Conservation (phyloP, 1,140 invertebrate species). For the Cherax quadricarinatus region DNA sequence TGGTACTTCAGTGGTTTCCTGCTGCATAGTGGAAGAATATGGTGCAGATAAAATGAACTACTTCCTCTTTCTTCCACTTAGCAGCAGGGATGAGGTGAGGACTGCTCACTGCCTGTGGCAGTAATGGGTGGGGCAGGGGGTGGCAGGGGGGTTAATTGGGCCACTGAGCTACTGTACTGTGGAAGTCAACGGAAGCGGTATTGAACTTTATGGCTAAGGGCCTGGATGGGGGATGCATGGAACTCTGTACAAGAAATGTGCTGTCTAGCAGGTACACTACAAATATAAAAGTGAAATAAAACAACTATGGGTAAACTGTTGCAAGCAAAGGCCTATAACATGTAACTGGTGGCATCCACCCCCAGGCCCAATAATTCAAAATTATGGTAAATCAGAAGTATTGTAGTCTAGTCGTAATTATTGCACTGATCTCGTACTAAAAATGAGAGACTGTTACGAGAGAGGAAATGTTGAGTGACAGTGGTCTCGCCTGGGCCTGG, state of each 20-base stretch:
- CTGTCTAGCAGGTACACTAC: slow-evolving; percentile 70
- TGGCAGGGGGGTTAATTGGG: slow-evolving; percentile 58
- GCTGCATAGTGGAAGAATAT: slow-evolving; percentile 54
- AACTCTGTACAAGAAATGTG: slow-evolving; percentile 71
- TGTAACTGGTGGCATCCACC: slow-evolving; percentile 69
- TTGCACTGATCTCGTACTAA: slow-evolving; percentile 71
- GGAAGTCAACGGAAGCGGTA: slow-evolving; percentile 70
- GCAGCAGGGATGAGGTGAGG: slow-evolving; percentile 58
- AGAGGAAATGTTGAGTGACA: slow-evolving; percentile 70
- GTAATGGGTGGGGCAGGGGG: slow-evolving; percentile 59
- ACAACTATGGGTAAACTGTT: slow-evolving; percentile 71
- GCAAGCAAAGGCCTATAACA: slow-evolving; percentile 71
- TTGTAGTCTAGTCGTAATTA: slow-evolving; percentile 68
- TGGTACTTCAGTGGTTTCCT: slow-evolving; percentile 64
- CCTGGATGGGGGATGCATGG: slow-evolving; percentile 65
- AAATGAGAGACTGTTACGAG: slow-evolving; percentile 69
- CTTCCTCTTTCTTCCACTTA: slow-evolving; percentile 40
- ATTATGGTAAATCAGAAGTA: slow-evolving; percentile 67
- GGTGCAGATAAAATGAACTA: slow-evolving; percentile 28
- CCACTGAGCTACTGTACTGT: slow-evolving; percentile 65
- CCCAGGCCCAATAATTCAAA: slow-evolving; percentile 66
- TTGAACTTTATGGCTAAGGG: slow-evolving; percentile 67
- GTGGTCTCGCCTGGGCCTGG: slow-evolving; percentile 71
- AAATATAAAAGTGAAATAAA: slow-evolving; percentile 71
- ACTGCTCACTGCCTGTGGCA: slow-evolving; percentile 60